These are phyloP conservation scores for Silurus asotus DNA, from an alignment of 2,113 vertebrate genomes.

Conservation along the genomic window DNA sequence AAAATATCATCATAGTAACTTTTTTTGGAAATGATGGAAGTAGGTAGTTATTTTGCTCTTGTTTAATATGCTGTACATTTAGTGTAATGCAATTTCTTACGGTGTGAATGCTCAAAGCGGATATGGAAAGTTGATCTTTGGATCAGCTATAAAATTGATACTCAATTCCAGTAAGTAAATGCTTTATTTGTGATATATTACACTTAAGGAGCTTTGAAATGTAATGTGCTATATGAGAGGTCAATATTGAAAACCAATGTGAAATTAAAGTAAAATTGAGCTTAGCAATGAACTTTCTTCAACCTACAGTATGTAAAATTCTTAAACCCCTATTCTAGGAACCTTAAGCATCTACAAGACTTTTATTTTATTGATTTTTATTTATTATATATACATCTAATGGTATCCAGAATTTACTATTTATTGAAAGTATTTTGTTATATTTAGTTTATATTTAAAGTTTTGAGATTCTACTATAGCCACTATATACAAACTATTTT, in stretches of 20 bases:
- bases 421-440: neutral
- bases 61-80: neutral
- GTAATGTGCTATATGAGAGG: neutral
- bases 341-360: neutral
- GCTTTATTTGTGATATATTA: neutral
- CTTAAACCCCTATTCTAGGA: neutral
- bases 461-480: neutral
- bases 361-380: neutral
- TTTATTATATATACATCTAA: too few relatives aligned
- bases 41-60: neutral
- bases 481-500: neutral
- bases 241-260: neutral
- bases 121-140: conserved; percentile 38
- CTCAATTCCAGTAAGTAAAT: conserved; percentile 45
- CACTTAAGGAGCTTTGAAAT: neutral
- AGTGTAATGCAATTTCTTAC: conserved; percentile 6
- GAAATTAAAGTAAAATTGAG: neutral
- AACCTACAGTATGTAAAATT: neutral
- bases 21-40: neutral
- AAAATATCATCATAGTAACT: neutral
- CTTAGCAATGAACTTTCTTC: neutral
- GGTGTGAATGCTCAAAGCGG: conserved; percentile 50
- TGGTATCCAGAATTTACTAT: too few relatives aligned
- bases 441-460: neutral
- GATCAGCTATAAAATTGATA: conserved; percentile 24